Base-by-base conservation (phyloP, 2,797 vertebrate species). In the Scarus forsteni region DNA sequence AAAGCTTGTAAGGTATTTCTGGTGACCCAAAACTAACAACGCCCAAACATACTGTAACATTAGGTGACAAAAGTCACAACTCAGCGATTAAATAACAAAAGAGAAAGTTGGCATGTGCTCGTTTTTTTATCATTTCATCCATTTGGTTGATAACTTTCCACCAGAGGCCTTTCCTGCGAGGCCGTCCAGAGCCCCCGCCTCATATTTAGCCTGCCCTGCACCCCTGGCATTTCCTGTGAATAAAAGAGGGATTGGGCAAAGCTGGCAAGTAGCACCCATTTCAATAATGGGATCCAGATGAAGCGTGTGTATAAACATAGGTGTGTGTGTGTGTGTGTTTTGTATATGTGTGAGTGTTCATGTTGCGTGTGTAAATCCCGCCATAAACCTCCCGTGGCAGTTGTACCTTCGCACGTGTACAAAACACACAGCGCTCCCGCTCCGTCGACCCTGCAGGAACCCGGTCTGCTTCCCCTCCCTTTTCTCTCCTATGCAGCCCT, bases 141-240 rank as follows among this genome's bases (percentile, higher is more conserved):
- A 50, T 69, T 69, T 46, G 10, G 15, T 19, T 73, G 53, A 72
- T 66, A 77, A 49, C 35, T 39, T 61, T 49, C 50, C 50, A 56
- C 35, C 36, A 0, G 49, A 69, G 57, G 48, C 48, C 43, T 55
- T n/a, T 35, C 54, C 39, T 19, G 14, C 54, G 39, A 7, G 42
- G 8, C 54, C 35, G 52, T n/a, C 67, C 27, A 19, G 59, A 79
- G 66, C 49, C 59, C 71, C 70, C 71, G 34, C 75, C 77, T 75
- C 36, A 0, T 36, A 55, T 57, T 83, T 40, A 63, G 49, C 42
- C 78, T 80, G 80, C 75, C 83, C 87, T 80, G 80, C 85, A 85
- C 78, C 80, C 81, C 76, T 92, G 93, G 92, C 88, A 95, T 94
- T 94, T 95, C 94, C 94, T 93, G 92, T 63, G 67, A 85, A 74